Evolutionary conservation across 2,113 vertebrate species (phyloP).

Genomic region (Penelope pileata): DNA sequence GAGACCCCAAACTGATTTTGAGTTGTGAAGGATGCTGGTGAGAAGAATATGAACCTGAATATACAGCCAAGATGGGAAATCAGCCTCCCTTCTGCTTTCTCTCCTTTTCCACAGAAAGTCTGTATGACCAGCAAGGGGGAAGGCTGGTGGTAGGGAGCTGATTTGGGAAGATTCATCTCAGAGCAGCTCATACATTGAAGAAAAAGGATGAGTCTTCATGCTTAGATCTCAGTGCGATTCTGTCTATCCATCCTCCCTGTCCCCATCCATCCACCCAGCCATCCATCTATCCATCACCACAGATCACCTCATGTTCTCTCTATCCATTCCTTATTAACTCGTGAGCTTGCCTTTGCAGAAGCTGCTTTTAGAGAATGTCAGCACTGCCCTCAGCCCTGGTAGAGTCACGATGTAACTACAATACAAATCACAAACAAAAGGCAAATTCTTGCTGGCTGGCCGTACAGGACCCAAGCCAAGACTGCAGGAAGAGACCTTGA

Average conservation of each 20-base stretch:
- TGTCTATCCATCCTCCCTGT: neutral
- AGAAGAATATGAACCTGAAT: neutral
- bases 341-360: neutral
- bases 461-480: neutral
- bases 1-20: neutral
- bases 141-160: neutral
- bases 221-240: neutral
- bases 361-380: neutral
- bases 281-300: neutral
- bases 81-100: neutral
- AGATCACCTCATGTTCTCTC: neutral
- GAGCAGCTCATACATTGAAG: neutral
- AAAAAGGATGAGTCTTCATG: neutral
- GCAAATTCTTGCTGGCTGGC: neutral
- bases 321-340: neutral
- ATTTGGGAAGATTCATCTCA: fast-evolving
- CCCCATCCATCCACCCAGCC: neutral
- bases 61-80: neutral
- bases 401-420: neutral
- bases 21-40: fast-evolving
- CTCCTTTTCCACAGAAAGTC: neutral
- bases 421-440: neutral
- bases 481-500: neutral
- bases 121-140: neutral
- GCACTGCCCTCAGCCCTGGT: neutral